These are phyloP conservation scores for Noctua fimbriata DNA, from an alignment of 2,888 invertebrate species.

Conservation along the genomic window DNA sequence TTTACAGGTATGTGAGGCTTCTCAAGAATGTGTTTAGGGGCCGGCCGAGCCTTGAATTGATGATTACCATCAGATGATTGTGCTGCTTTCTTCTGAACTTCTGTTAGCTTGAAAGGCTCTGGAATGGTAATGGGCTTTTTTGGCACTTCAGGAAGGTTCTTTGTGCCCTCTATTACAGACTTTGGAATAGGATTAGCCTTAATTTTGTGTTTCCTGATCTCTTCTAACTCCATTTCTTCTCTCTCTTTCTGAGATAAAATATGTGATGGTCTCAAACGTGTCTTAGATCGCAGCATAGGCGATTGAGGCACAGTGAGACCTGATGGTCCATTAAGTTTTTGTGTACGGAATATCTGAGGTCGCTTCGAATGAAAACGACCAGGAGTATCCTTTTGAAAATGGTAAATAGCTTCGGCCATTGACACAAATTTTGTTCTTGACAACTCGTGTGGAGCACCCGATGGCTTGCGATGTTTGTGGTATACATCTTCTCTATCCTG, in stretches of 20 bases:
- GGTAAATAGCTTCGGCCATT: slow-evolving; percentile 90
- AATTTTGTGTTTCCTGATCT: slow-evolving; percentile 92
- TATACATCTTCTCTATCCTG: slow-evolving; percentile 70
- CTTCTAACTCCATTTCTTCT: slow-evolving; percentile 91
- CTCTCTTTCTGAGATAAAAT: slow-evolving; percentile 91
- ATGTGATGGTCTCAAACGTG: slow-evolving; percentile 88
- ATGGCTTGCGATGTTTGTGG: slow-evolving; percentile 74
- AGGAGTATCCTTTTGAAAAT: slow-evolving; percentile 90
- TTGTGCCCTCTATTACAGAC: slow-evolving; percentile 89
- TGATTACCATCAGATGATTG: slow-evolving; percentile 71
- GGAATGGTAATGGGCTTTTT: slow-evolving; percentile 91
- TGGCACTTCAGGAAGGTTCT: slow-evolving; percentile 85
- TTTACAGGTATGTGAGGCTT: slow-evolving; percentile 83
- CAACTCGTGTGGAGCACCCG: slow-evolving; percentile 74
- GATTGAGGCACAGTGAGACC: slow-evolving; percentile 88
- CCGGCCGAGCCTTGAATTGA: slow-evolving; percentile 91
- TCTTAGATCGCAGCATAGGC: slow-evolving; percentile 89
- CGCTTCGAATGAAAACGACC: slow-evolving; percentile 87
- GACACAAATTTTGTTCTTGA: slow-evolving; percentile 89
- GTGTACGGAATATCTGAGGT: slow-evolving; percentile 76
- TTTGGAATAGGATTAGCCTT: slow-evolving; percentile 92
- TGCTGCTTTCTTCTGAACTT: slow-evolving; percentile 85
- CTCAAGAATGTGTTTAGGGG: slow-evolving; percentile 89
- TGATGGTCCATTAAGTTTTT: slow-evolving; percentile 69
- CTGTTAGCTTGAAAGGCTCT: slow-evolving; percentile 92